Percentiles rank a stretch among this genome's conserved stretches.
These are phyloP conservation scores for Spinus olivaceus DNA, from an alignment of 2,797 vertebrate genomes.

Conservation along the genomic window DNA sequence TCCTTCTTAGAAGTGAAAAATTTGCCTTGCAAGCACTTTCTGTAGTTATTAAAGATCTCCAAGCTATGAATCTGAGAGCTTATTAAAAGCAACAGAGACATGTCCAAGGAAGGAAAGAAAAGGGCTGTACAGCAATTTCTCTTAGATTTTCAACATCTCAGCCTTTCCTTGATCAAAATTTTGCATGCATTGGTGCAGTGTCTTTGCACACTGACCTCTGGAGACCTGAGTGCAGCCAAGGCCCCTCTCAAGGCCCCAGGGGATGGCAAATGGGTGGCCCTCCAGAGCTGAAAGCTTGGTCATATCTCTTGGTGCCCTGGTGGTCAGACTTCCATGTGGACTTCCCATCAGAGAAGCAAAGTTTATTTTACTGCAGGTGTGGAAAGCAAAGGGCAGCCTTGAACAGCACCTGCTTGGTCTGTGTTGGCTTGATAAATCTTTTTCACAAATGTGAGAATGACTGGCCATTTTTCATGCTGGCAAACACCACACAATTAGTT, in stretches of 20 bases:
- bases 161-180: background rate
- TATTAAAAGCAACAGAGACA: slow-evolving; percentile 70
- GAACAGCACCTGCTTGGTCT: slow-evolving; percentile 19
- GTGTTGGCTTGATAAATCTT: slow-evolving; percentile 11
- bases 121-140: background rate
- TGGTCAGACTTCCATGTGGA: background rate
- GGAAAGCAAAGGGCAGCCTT: slow-evolving; percentile 32
- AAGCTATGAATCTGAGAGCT: slow-evolving; percentile 69
- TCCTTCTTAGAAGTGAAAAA: slow-evolving; percentile 47
- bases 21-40: slow-evolving; percentile 69
- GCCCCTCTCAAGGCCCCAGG: background rate
- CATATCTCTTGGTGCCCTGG: background rate
- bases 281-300: background rate
- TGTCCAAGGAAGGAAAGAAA: slow-evolving; percentile 37
- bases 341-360: slow-evolving; percentile 22
- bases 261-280: background rate
- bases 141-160: background rate
- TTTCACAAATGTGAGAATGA: slow-evolving; percentile 23
- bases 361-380: slow-evolving; percentile 41
- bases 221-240: background rate
- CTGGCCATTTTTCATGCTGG: background rate
- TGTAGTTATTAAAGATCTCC: slow-evolving; percentile 72
- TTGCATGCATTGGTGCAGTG: background rate
- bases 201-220: background rate
- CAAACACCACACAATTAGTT: background rate